A percentile compares a stretch with the other conserved stretches of the same genome.
These are phyloP conservation scores for Drosophila pectinifera DNA, from an alignment of 1,140 invertebrate species.

Conservation along the genomic window DNA sequence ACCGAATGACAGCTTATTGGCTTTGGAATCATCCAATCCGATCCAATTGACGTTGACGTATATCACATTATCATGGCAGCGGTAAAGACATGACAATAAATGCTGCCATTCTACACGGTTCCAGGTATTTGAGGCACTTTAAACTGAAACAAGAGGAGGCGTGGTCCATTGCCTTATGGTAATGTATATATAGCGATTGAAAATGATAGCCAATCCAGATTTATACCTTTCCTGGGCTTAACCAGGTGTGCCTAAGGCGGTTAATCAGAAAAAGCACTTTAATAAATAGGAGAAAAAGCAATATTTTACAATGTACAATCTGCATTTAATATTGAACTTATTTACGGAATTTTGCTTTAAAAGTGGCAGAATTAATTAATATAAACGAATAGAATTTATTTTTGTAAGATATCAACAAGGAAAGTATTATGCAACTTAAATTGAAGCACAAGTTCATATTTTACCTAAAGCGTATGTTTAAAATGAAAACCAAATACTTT, in stretches of 20 bases:
- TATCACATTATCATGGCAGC: slow-evolving; percentile 81
- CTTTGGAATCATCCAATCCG: slow-evolving; percentile 73
- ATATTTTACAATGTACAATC: not conserved
- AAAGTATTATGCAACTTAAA: no score
- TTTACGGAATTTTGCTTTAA: no score
- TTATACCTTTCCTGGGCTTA: slow-evolving; percentile 8
- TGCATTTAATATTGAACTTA: no score
- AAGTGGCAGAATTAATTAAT: no score
- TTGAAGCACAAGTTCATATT: no score
- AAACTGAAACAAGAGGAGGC: slow-evolving; percentile 52
- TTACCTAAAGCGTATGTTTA: no score
- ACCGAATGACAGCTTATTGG: slow-evolving; percentile 79
- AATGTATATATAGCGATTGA: slow-evolving; percentile 8
- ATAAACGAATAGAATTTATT: no score
- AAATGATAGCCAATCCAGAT: slow-evolving; percentile 23
- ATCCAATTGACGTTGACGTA: slow-evolving; percentile 79
- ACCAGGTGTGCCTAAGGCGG: slow-evolving; percentile 6
- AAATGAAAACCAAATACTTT: no score
- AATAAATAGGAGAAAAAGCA: not conserved
- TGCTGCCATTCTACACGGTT: slow-evolving; percentile 50
- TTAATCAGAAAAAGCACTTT: not conserved
- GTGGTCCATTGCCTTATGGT: not conserved
- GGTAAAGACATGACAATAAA: slow-evolving; percentile 73
- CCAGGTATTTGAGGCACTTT: slow-evolving; percentile 61
- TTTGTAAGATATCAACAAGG: no score